Evolutionary conservation across 2,888 invertebrate genomes (phyloP), one percentile per base, ranked within the genome.

Genomic region (Hermaeophaga mercurialis): DNA sequence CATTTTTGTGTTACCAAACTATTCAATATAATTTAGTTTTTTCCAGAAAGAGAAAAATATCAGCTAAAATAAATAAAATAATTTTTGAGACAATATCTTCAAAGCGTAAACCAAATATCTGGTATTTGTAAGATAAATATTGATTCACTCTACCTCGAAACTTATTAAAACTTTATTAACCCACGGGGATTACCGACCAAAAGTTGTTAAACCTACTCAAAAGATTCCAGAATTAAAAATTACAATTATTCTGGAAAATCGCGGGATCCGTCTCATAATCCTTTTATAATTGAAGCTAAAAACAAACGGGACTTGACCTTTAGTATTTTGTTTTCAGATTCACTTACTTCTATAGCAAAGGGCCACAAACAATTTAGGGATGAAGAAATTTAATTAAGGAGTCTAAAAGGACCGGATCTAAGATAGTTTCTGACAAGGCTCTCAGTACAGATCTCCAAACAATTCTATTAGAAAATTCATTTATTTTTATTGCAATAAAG

Each of bases 271-370:
- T n/a, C n/a, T n/a, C n/a, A n/a, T n/a, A 52, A 43, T 52, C 24
- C 24, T 9, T 11, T 52, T 41, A 44, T 34, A 54, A 47, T 33
- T 47, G 43, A 15, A 41, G 31, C 34, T 44, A 12, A 14, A 3
- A 26, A 47, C 41, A 33, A 44, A 45, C 48, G 2, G 9, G 31
- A 54, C 26, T 22, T 24, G 14, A 52, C 22, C 53, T 33, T 43
- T 38, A 33, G 26, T 33, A 45, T 53, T 54, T 45, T 38, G 24
- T 47, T 61, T 59, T 38, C 59, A 62, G 62, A 62, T 59, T 62
- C 62, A 43, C 59, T 62, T 46, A 54, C 46, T 28, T 28, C 53
- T 18, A 62, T 62, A 39, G 62, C 58, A 17, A 62, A 58, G 36
- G 50, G 54, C 15, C 59, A 53, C 53, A 62, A 59, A 44, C 53